Evolutionary conservation across 35 echinoderm and acorn worm genomes (phyloP).

Genomic region (Hemicentrotus pulcherrimus): DNA sequence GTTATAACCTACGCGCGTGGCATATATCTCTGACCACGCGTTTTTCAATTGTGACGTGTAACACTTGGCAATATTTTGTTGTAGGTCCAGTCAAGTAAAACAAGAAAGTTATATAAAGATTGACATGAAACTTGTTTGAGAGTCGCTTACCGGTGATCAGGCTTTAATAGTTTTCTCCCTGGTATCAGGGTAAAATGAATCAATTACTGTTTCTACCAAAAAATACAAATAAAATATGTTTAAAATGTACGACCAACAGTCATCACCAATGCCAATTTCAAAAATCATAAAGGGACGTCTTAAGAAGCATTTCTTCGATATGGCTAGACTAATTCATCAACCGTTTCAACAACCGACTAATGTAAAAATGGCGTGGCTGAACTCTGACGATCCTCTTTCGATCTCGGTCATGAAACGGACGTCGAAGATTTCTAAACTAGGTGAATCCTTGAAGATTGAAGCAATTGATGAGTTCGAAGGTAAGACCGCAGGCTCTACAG

Average conservation of each 20-base stretch:
- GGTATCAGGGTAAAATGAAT: neutral
- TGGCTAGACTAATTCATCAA: neutral
- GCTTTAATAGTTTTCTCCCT: neutral
- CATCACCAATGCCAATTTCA: constrained; percentile 50
- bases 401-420: constrained; percentile 16
- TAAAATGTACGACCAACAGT: neutral
- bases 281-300: constrained; percentile 19
- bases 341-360: neutral
- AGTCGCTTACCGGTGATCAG: neutral
- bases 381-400: neutral
- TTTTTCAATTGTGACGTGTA: neutral
- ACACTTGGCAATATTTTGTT: neutral
- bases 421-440: neutral
- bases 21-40: neutral
- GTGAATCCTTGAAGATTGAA: neutral
- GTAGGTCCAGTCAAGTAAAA: too few species aligned
- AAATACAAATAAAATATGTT: neutral
- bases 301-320: neutral
- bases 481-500: neutral
- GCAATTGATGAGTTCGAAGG: neutral
- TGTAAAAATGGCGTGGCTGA: constrained; percentile 1
- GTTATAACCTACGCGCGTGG: neutral
- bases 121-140: neutral
- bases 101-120: too few species aligned
- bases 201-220: neutral